Conservation (phyloP, 2,797 vertebrate species). For the Lepilemur septentrionalis region DNA sequence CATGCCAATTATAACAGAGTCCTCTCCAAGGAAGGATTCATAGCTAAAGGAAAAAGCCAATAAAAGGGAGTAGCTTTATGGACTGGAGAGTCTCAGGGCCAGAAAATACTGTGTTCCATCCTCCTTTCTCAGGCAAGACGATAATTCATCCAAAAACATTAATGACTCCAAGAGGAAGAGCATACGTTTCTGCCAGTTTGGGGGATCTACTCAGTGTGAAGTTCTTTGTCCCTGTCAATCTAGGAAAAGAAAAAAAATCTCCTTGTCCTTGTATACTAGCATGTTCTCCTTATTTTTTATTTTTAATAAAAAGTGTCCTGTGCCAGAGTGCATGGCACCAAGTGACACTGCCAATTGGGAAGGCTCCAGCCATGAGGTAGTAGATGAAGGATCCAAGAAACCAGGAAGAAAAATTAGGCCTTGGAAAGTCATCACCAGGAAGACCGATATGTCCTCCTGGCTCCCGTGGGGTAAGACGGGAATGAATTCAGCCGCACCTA, state of each 20-base stretch:
- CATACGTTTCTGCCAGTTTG: background rate
- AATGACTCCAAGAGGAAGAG: background rate
- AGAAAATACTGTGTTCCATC: background rate
- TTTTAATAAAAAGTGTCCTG: conserved; percentile 7
- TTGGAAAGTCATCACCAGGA: background rate
- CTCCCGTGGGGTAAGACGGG: background rate
- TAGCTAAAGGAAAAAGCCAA: background rate
- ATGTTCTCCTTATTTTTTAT: background rate
- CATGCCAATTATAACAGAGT: background rate
- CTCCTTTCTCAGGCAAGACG: background rate
- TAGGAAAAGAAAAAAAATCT: background rate
- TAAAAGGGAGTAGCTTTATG: background rate
- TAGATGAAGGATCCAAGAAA: background rate
- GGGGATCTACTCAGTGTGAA: background rate
- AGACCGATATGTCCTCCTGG: background rate
- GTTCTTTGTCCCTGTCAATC: background rate
- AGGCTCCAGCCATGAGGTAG: background rate
- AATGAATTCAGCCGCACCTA: background rate
- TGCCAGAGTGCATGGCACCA: background rate
- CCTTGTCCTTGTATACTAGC: background rate
- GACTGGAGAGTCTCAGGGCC: background rate
- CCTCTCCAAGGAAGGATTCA: background rate
- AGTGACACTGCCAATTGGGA: background rate
- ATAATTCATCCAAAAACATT: background rate
- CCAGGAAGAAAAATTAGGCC: background rate